Evolutionary conservation across 2,113 vertebrate species (phyloP).

Genomic region (Dendropsophus ebraccatus): DNA sequence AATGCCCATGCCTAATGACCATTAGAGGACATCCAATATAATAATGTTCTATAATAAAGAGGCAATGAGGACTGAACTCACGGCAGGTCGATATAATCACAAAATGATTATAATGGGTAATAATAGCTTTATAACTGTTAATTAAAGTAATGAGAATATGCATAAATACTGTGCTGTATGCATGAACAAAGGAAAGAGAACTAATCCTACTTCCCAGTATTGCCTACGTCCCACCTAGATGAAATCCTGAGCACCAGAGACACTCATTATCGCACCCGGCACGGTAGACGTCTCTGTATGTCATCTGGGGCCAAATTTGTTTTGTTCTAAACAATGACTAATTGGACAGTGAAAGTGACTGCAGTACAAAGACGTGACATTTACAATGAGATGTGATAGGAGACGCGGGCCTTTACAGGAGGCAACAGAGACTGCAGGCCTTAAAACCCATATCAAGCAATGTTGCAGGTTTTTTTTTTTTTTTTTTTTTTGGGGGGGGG

Average conservation of each 20-base stretch:
- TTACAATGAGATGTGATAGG: background rate
- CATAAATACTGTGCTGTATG: background rate
- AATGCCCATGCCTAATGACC: too few relatives aligned
- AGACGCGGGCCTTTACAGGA: background rate
- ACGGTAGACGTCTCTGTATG: background rate
- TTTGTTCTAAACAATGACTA: constrained; percentile 41
- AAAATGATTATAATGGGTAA: background rate
- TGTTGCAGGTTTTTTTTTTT: background rate
- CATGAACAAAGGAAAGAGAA: background rate
- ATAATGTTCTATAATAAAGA: background rate
- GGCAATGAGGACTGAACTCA: background rate
- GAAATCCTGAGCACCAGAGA: background rate
- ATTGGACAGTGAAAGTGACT: constrained; percentile 25
- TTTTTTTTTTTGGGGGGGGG: background rate
- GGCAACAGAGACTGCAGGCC: background rate
- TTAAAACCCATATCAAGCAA: background rate
- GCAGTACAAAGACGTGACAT: constrained; percentile 14
- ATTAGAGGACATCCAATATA: too few relatives aligned
- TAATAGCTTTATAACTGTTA: background rate
- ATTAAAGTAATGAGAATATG: background rate
- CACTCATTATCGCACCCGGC: background rate
- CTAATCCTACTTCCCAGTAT: background rate
- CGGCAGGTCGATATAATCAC: background rate
- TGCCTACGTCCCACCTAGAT: background rate
- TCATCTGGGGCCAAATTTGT: background rate